Base-by-base conservation (phyloP, 2,888 invertebrate genomes). In the Euplexia lucipara region DNA sequence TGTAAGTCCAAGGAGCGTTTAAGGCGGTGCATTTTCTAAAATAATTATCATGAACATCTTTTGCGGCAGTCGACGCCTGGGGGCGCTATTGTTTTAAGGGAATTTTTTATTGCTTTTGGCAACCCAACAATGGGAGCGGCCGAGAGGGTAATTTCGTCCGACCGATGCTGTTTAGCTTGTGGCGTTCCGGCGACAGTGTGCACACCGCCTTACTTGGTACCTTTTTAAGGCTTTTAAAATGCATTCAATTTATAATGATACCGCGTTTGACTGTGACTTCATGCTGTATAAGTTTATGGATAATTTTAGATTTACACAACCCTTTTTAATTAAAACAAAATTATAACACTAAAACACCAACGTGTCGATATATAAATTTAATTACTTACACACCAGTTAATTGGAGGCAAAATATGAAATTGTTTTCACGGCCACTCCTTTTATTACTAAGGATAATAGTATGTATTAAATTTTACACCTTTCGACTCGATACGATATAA, bases 81-180 rank as follows among this genome's bases (percentile, higher is more conserved):
- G 95, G 95, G 92, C 90, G 91, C 93, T 92, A 95, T 95, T 95
- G 95, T 95, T 91, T 95, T 95, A 92, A 92, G 90, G 84, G 83
- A 85, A 81, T 94, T 81, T 94, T 95, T 95, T 95, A 92, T 94
- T 92, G 90, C 91, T 92, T 91, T 89, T 91, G 88, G 91, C 92
- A 91, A 91, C 91, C 91, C 90, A 92, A 95, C 95, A 95, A 95
- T 95, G 94, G 95, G 84, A 83, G 81, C 84, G 84, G 88, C 87
- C 87, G 85, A 85, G 88, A 87, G 91, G 92, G 90, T 89, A 89
- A 92, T 91, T 88, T 89, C 81, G 87, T 85, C 83, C 87, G 87
- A 85, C 86, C 85, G 88, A 88, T 87, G 86, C 88, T 80, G 82
- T 83, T 82, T 88, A 82, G 88, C 89, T 86, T 80, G 83, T 86